A percentile compares a stretch with the other conserved stretches of the same genome.
Evolutionary conservation across 2,888 invertebrate species (phyloP).

Genomic region (Zele albiditarsus): DNA sequence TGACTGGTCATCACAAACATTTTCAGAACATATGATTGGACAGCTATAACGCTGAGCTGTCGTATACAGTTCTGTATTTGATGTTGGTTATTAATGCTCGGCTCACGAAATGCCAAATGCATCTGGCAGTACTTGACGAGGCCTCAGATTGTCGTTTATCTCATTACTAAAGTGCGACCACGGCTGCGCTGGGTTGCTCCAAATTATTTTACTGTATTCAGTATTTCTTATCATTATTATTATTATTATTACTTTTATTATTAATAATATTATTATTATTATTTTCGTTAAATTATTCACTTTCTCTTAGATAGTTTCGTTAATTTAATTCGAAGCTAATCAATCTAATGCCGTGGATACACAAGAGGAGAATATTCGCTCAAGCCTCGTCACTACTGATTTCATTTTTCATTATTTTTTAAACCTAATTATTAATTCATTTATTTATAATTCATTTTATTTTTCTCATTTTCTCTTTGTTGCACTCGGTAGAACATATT

Average conservation of each 20-base stretch:
- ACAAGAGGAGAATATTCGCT: conserved; percentile 58
- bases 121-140: conserved; percentile 71
- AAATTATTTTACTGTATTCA: conserved; percentile 20
- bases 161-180: conserved; percentile 42
- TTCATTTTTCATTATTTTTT: conserved; percentile 47
- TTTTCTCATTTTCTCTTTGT: conserved; percentile 53
- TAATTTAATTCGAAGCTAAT: conserved; percentile 39
- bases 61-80: not conserved
- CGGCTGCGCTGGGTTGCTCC: conserved; percentile 13
- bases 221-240: conserved; percentile 22
- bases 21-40: not conserved
- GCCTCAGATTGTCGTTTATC: conserved; percentile 71
- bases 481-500: conserved; percentile 53
- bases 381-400: conserved; percentile 63
- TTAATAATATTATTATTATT: conserved; percentile 16
- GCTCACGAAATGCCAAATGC: conserved; percentile 64
- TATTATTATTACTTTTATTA: conserved; percentile 17
- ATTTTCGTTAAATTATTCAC: conserved; percentile 21
- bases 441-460: conserved; percentile 41
- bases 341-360: conserved; percentile 41
- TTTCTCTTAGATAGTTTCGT: not conserved
- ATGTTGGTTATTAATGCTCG: conserved; percentile 42
- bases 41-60: not conserved
- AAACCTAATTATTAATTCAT: conserved; percentile 39
- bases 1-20: conserved; percentile 9